Base-by-base conservation (phyloP, 2,888 invertebrate genomes). In the Dolichopus griseipennis region DNA sequence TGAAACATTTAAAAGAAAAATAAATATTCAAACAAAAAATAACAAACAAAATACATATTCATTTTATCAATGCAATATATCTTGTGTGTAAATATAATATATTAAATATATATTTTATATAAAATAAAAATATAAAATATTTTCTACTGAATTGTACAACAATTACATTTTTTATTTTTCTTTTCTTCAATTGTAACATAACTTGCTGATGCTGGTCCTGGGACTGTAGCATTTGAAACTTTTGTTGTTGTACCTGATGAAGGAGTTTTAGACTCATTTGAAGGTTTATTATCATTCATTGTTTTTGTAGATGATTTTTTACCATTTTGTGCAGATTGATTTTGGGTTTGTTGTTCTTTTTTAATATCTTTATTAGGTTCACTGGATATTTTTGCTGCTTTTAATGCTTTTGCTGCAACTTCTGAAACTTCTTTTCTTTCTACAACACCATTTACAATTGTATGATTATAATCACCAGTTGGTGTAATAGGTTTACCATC, bases 141-240 rank as follows among this genome's bases (percentile, higher is more conserved):
- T 37, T 37, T 52, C 6, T 92, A 94, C 88, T 94, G 93, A 81
- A 94, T 86, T 81, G 92, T 92, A 86, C 95, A 95, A 86, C 95
- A 95, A 83, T 92, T 91, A 88, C 94, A 94, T 85, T 93, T 94
- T 83, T 92, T 92, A 85, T 94, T 95, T 87, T 95, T 95, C 86
- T 95, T 94, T 80, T 95, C 81, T 69, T 81, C 81, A 74, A 82
- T 88, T 79, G 92, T 91, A 78, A 95, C 92, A 82, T 92, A 93
- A 82, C 95, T 95, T 73, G 93, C 91, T 82, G 93, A 92, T 77
- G 86, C 86, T 66, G 90, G 90, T 78, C 91, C 90, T 75, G 89
- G 90, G 70, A 89, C 88, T 75, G 90, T 88, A 76, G 81, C 78
- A 74, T 81, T 81, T 74, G 81, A 81, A 72, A 82, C 78, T 75